phyloP scores from a whole-genome alignment of 2,113 vertebrate species.

The Alexandromys fortis region DNA sequence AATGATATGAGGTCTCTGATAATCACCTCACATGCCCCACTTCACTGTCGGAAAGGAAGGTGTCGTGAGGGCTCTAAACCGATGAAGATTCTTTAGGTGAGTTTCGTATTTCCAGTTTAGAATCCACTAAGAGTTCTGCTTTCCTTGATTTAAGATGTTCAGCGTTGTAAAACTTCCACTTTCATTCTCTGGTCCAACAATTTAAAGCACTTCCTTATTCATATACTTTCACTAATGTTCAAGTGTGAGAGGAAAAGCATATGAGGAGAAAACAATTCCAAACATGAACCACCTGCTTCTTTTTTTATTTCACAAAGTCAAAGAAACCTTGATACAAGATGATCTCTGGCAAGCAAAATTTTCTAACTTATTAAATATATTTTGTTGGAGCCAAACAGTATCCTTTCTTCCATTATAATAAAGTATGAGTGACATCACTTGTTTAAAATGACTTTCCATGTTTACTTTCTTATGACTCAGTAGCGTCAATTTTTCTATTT shows the following conservation, averaged over 20 bases:
- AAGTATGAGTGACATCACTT: not conserved
- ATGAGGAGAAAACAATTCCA: not conserved
- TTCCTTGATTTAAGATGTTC: not conserved
- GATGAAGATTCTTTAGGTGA: not conserved
- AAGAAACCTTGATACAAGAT: not conserved
- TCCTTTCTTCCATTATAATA: not conserved
- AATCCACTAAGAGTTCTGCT: not conserved
- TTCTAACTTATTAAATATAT: not conserved
- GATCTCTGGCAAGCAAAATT: not conserved
- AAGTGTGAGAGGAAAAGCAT: not conserved
- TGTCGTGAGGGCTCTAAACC: fast-evolving
- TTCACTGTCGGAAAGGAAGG: not conserved
- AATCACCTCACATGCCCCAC: not conserved
- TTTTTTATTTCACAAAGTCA: not conserved
- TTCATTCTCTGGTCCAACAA: not conserved
- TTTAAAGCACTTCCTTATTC: not conserved
- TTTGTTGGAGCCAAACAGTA: slow-evolving; percentile 8
- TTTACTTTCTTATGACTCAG: not conserved
- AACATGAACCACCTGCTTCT: not conserved
- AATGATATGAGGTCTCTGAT: fast-evolving
- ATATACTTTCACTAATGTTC: not conserved
- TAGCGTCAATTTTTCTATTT: slow-evolving; percentile 38
- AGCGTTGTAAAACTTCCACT: not conserved
- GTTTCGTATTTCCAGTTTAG: not conserved
- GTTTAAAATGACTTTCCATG: slow-evolving; percentile 35